phyloP scores from a whole-genome alignment of 2,888 invertebrate genomes.

The Diogma glabrata region DNA sequence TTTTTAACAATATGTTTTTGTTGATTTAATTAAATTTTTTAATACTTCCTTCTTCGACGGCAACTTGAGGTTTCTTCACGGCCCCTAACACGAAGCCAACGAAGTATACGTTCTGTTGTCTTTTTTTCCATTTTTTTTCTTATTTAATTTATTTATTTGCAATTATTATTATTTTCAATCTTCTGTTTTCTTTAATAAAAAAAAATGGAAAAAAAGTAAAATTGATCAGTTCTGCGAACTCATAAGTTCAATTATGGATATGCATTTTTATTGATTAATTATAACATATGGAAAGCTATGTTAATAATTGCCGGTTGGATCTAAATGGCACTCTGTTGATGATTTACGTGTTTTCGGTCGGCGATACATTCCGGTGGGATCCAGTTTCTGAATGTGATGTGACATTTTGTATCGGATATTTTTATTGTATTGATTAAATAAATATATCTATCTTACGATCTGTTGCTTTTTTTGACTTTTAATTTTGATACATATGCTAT shows the following conservation, averaged over 20 bases:
- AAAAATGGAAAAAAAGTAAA: conserved; percentile 4
- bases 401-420: not conserved
- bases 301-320: conserved; percentile 27
- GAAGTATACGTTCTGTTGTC: conserved; percentile 14
- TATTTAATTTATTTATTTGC: too few species aligned
- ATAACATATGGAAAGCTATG: not conserved
- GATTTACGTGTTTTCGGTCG: too few species aligned
- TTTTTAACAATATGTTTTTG: too few species aligned
- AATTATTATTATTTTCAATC: too few species aligned
- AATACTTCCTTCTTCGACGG: conserved; percentile 32
- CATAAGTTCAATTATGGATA: not conserved
- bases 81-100: conserved; percentile 34
- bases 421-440: not conserved
- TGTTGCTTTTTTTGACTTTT: too few species aligned
- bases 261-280: conserved; percentile 1
- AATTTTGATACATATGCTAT: too few species aligned
- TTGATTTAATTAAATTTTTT: not conserved
- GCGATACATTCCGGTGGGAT: conserved; percentile 35
- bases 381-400: conserved; percentile 23
- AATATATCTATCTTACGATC: not conserved
- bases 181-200: too few species aligned
- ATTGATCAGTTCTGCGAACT: conserved; percentile 6
- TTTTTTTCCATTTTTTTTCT: not conserved
- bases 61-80: conserved; percentile 38
- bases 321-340: conserved; percentile 23